Base-by-base conservation (phyloP, 2,113 vertebrate genomes). In the Nothocercus nigrocapillus region DNA sequence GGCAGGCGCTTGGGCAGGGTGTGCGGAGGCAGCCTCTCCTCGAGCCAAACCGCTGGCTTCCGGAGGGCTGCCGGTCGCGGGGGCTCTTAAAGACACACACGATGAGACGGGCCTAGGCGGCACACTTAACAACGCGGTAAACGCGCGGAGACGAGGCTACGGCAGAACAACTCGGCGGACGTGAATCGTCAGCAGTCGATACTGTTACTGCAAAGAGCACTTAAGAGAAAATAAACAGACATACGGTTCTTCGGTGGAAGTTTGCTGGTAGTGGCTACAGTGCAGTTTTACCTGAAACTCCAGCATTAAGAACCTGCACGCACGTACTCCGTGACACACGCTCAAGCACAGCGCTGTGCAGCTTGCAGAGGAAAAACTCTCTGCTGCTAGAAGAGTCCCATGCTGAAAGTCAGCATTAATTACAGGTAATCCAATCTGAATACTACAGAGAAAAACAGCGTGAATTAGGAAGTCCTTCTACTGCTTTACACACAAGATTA, bases 291-390 rank as follows among this genome's bases (percentile, higher is more conserved):
- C 32, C 42, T 38, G 70, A 53, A 84, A 45, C 20, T 40, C n/a
- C 81, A 58, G 28, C 53, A 42, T 7, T 19, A 63, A 51, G 27
- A 56, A 63, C 27, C 42, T 19, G 13, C 0, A 1, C 34, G 40
- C n/a, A 2, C 0, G 24, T 4, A 22, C 16, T 18, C 40, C 34
- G 63, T 8, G 44, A 80, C 47, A 85, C 30, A 34, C 45, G 7
- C 17, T 59, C 42, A 58, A 77, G 70, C 36, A 56, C 0, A 0
- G 59, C 38, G 86, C 62, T 0, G 0, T 3, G 47, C 79, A 77
- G 45, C 44, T 44, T 36, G 28, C 28, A 49, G 49, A 49, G 49
- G 24, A 24, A 68, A 42, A 80, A 66, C 18, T 36, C 36, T 63
- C 70, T 73, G 21, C 63, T 69, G 36, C 32, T n/a, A 8, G 6